A percentile compares a stretch with the other conserved stretches of the same genome.
These are phyloP conservation scores for Syrista parreyssii DNA, from an alignment of 2,888 invertebrate genomes.

Conservation along the genomic window DNA sequence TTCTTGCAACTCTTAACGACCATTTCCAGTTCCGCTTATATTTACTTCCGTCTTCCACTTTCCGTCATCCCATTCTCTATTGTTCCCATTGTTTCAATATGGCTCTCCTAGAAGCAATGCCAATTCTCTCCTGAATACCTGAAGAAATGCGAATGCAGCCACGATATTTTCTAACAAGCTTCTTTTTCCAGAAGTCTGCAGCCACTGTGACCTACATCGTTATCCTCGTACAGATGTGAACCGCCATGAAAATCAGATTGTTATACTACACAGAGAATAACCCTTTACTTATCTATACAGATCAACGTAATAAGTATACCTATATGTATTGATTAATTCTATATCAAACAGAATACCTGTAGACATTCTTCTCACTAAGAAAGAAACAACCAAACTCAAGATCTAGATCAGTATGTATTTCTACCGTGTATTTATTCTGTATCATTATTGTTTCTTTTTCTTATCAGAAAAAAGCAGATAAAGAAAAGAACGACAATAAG, in stretches of 20 bases:
- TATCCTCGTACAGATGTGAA: too few species aligned
- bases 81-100: not conserved
- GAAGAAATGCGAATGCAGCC: not conserved
- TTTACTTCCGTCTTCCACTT: not conserved
- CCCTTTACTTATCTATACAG: not conserved
- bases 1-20: not conserved
- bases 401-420: not conserved
- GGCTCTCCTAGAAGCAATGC: not conserved
- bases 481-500: not conserved
- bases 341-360: not conserved
- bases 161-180: not conserved
- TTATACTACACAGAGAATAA: not conserved
- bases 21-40: not conserved
- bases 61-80: not conserved
- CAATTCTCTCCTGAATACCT: too few species aligned
- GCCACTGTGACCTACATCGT: not conserved
- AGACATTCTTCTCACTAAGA: not conserved
- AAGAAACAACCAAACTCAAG: not conserved
- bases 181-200: not conserved
- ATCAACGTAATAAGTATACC: not conserved
- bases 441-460: not conserved
- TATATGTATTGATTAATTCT: not conserved
- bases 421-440: not conserved
- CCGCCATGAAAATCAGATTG: too few species aligned
- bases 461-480: not conserved